Evolutionary conservation across 2,797 vertebrate species (phyloP), one percentile per base, ranked within the genome.

Genomic region (Rhabdomys pumilio): DNA sequence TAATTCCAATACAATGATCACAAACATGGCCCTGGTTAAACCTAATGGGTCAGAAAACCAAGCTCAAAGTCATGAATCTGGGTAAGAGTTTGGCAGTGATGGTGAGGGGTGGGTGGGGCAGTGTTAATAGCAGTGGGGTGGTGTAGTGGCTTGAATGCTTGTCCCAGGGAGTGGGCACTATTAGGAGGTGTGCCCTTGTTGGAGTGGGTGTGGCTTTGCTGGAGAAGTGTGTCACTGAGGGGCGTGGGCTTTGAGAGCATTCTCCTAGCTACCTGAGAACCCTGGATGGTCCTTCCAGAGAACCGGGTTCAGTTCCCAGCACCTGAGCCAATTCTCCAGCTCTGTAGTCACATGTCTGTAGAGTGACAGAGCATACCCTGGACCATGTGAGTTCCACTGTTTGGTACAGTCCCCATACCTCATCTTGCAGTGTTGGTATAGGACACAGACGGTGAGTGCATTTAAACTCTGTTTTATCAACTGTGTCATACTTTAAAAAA

Each of bases 381-480:
- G 73, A 12, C 55, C 44, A 38, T 47, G 85, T 6, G 6, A 77
- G 47, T 81, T 59, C 63, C 6, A 31, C 65, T 65, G 26, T 29
- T 50, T 10, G 20, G 20, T 29, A 31, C 38, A 26, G 31, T 55
- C 24, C 65, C 61, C 14, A 15, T 2, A 24, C 2, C 22, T 87
- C 55, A 50, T 38, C 50, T 88, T 75, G 4, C 83, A n/a, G 69
- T 38, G 50, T 31, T 31, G 29, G 38, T 76, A 44, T 87, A 73
- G 73, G 90, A 95, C 63, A 14, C 17, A 76, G 38, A 47, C 29
- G 73, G 4, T 50, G 57, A 55, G 61, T 55, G 12, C 41, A n/a
- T 96, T 92, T 61, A 91, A 93, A 93, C 75, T 41, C 85, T 93
- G 67, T n/a, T 1, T 72, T 44, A 47, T 79, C 41, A 63, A 69